Base-by-base conservation (phyloP, 92 coral and sea anemone species). In the Zoanthus sansibaricus region DNA sequence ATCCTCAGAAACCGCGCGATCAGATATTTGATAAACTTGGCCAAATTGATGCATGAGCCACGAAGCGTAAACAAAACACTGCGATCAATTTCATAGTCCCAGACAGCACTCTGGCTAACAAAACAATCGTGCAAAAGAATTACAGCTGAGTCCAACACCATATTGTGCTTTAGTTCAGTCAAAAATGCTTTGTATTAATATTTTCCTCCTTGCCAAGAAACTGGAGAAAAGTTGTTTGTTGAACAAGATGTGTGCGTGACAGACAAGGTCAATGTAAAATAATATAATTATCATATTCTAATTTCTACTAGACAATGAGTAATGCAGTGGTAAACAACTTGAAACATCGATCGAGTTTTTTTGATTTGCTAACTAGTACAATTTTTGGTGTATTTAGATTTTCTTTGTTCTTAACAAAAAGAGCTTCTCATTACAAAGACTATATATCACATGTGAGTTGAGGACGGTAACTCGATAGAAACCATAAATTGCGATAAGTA, bases 191-290 rank as follows among this genome's bases (percentile, higher is more conserved):
- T 77, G 44, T 77, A 30, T 56, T 30, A 77, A 77, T 10, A 16
- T 77, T 77, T 77, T 77, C 68, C 82, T 77, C 82, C 61, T 48
- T 77, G 82, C 82, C 82, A 77, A 77, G 69, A 77, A 77, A 77
- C 82, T 77, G 66, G 32, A 77, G 69, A 77, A 48, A 46, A n/a
- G 51, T 42, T 72, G 77, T 32, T 72, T 72, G 48, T 42, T 33
- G 18, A 75, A 75, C 51, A 75, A 75, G 30, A 46, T 54, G 54
- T 46, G 59, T 17, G 79, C 62, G 79, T 75, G 62, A 18, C 79
- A 54, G 30, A 54, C 51, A 72, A 3, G 16, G 54, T 42, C 77
- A 45, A 45, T 72, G 77, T 32, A 32, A 72, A 32, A 37, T 72
- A 72, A 42, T n/a, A n/a, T n/a, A n/a, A n/a, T n/a, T 47, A 73